Evolutionary conservation across 2,797 vertebrate species (phyloP).

Genomic region (Fistularia commersonii): DNA sequence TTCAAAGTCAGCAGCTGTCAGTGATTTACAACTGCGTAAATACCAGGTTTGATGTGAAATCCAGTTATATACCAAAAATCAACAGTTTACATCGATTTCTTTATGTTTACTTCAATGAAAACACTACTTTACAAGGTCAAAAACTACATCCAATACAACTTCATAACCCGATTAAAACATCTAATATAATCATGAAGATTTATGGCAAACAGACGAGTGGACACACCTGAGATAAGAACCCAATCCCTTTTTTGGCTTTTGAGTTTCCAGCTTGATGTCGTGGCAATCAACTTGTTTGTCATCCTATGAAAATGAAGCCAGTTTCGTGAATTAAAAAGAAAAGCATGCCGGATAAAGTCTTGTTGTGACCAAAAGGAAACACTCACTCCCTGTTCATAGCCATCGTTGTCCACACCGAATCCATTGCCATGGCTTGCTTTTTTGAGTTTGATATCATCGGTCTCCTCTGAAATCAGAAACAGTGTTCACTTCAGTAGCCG

Average conservation of each 20-base stretch:
- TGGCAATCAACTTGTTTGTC: conserved; percentile 18
- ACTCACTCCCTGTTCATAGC: conserved; percentile 7
- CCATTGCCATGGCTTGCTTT: not conserved
- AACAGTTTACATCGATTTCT: no score
- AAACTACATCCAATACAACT: not conserved
- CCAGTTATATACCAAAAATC: no score
- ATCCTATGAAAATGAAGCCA: conserved; percentile 44
- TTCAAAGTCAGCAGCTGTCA: no score
- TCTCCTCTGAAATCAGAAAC: conserved; percentile 58
- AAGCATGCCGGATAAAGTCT: not conserved
- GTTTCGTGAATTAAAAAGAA: not conserved
- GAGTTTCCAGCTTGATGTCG: conserved; percentile 16
- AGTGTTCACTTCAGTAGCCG: conserved; percentile 19
- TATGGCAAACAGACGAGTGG: no score
- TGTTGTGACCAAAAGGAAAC: not conserved
- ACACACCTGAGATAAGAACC: conserved; percentile 68
- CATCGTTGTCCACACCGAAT: conserved; percentile 6
- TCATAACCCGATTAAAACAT: conserved; percentile 1
- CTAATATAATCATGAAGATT: not conserved
- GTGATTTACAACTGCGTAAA: no score
- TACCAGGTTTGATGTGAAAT: no score
- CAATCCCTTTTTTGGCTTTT: conserved; percentile 38
- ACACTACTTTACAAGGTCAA: not conserved
- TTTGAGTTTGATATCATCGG: conserved; percentile 28
- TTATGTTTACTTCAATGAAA: no score